Base-by-base conservation (phyloP, 2,888 invertebrate species). In the Caenorhabditis panamensis region DNA sequence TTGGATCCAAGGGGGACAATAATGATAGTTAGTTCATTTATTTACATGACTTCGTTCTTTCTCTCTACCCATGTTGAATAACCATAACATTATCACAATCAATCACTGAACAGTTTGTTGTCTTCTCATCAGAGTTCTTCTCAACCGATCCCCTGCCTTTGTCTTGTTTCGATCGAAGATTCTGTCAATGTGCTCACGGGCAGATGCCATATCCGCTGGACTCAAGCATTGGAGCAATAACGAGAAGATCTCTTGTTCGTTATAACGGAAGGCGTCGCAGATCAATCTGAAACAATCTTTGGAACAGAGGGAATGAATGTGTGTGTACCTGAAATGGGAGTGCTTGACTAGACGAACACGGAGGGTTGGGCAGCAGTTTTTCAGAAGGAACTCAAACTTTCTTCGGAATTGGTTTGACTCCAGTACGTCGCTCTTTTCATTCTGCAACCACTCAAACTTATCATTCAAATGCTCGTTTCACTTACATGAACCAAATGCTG, bases 201-300 rank as follows among this genome's bases (percentile, higher is more conserved):
- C 87, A 1, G 59, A 59, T 18, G 79, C 69, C 31, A 87, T 53
- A 58, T 86, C 83, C 2, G 63, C 63, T 9, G 78, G 64, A 9
- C 79, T 67, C 69, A 87, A 54, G 28, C 79, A 56, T n/a, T 80
- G 59, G 16, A 86, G 71, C 4, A 87, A 28, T 16, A 83, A 59
- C 1, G 80, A 66, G 62, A 84, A 86, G 9, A 78, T 79, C 36
- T 86, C 85, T 11, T 66, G 54, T 36, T 79, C 56, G 26, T 86
- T 87, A 68, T 84, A 84, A 13, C 83, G 83, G 58, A 83, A 86
- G 2, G 85, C 83, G 49, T 87, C 87, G 36, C 82, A 82, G 13
- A 87, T 59, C 18, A 84, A 58, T 77, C 86, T 86, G 73, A n/a
- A n/a, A n/a, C n/a, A n/a, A n/a, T n/a, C n/a, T n/a, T n/a, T n/a